Evolutionary conservation across 2,797 vertebrate species (phyloP).

Genomic region (Epinephelus malabaricus): DNA sequence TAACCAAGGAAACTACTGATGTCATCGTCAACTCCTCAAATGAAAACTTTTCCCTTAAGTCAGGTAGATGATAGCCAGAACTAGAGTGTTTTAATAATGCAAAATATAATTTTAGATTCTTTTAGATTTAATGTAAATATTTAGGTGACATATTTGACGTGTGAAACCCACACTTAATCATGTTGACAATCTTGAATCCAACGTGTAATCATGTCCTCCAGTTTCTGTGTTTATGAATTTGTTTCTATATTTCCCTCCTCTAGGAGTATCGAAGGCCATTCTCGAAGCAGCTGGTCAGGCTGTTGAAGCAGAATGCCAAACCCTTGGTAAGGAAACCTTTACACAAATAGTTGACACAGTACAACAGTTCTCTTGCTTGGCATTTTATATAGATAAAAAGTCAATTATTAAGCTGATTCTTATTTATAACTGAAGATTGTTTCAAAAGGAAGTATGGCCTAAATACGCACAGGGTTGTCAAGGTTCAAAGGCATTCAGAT

Average conservation of each 20-base stretch:
- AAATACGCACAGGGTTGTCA: neutral
- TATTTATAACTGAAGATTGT: neutral
- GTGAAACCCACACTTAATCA: neutral
- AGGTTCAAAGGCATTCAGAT: slow-evolving; percentile 14
- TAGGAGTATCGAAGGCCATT: slow-evolving; percentile 87
- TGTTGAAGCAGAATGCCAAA: slow-evolving; percentile 76
- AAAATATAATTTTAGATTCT: neutral
- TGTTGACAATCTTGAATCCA: neutral
- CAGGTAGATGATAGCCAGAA: slow-evolving; percentile 81
- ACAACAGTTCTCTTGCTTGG: neutral
- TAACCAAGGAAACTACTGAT: slow-evolving; percentile 90
- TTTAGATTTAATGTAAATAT: neutral
- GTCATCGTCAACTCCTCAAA: slow-evolving; percentile 92
- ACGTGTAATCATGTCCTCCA: neutral
- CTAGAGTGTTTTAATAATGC: neutral
- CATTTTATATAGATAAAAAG: neutral
- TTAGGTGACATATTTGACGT: neutral
- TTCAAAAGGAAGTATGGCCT: neutral
- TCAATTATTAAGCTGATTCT: slow-evolving; percentile 14
- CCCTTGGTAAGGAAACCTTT: slow-evolving; percentile 67
- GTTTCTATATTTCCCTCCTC: neutral
- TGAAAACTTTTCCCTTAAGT: slow-evolving; percentile 80
- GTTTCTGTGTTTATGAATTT: neutral
- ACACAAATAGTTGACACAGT: neutral
- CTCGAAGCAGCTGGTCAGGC: slow-evolving; percentile 81